Evolutionary conservation across 2,113 vertebrate genomes (phyloP).

Genomic region (Lucifuga dentata): DNA sequence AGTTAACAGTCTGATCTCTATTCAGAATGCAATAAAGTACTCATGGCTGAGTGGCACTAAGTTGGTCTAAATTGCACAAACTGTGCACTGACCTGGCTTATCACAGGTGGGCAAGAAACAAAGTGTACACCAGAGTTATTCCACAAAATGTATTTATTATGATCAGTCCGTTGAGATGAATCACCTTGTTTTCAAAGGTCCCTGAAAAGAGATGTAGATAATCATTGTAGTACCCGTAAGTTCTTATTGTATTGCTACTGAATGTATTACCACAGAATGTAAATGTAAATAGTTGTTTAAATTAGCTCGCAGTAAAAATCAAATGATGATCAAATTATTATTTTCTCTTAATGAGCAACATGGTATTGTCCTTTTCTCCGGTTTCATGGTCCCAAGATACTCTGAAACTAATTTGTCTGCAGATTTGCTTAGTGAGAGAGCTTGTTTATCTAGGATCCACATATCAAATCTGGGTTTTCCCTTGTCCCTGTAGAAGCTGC

Average conservation of each 20-base stretch:
- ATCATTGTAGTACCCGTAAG: not conserved
- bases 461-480: conserved; percentile 2
- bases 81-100: too few species aligned
- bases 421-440: conserved; percentile 25
- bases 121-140: too few species aligned
- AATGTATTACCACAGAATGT: not conserved
- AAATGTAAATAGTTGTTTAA: conserved; percentile 16
- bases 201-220: conserved; percentile 4
- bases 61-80: too few species aligned
- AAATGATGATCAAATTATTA: conserved; percentile 28
- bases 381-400: conserved; percentile 31
- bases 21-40: too few species aligned
- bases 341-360: conserved; percentile 32
- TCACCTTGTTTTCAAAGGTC: conserved; percentile 1
- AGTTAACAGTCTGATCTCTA: too few species aligned
- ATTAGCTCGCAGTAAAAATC: conserved; percentile 13
- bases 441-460: conserved; percentile 6
- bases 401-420: conserved; percentile 32
- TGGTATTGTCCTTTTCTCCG: conserved; percentile 28
- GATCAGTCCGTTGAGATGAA: conserved; percentile 4
- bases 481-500: not conserved
- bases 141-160: too few species aligned
- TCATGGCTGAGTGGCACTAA: too few species aligned
- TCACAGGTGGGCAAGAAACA: too few species aligned
- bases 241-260: not conserved